Base-by-base conservation (phyloP, 2,797 vertebrate genomes). In the Carduelis carduelis region DNA sequence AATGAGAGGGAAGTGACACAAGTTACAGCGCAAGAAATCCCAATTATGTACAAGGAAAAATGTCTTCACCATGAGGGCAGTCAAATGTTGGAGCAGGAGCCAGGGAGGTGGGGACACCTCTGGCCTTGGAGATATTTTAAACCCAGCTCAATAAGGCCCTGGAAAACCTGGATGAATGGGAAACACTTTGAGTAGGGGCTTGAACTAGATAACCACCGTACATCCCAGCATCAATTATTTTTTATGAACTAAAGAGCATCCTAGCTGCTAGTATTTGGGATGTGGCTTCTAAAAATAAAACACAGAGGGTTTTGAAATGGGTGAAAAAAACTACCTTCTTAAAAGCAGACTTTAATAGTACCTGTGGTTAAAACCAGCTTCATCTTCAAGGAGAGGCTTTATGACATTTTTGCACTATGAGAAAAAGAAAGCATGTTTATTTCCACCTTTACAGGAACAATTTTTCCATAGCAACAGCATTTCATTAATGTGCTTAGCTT, bases 381-480 rank as follows among this genome's bases (percentile, higher is more conserved):
- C 55, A 35, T 63, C 80, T 88, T 87, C 47, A 82, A 77, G 47
- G 30, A 83, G 37, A 22, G 65, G 37, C 26, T 72, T 92, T 88
- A 60, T 56, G 55, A 71, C 66, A 17, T 9, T 72, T 85, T 87
- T 91, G 57, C 53, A 59, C 28, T 57, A 8, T 7, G 39, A 74
- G 37, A 65, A 52, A 68, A 84, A 77, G 66, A 74, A 83, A 85
- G 43, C 1, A 0, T 57, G 46, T 56, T 77, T 95, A 78, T 87
- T 92, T 89, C 82, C 84, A 90, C 53, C 57, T 96, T 84, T 91
- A 74, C 43, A 76, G 70, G 50, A 52, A 47, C 41, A 39, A 12
- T 39, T 79, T 90, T 87, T 69, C 92, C 83, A 66, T 77, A 91
- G 93, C 85, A 95, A 90, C 86, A 93, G 87, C 66, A 94, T 89